Evolutionary conservation across 2,797 vertebrate species (phyloP), one percentile per base, ranked within the genome.

Genomic region (Rhinella marina): DNA sequence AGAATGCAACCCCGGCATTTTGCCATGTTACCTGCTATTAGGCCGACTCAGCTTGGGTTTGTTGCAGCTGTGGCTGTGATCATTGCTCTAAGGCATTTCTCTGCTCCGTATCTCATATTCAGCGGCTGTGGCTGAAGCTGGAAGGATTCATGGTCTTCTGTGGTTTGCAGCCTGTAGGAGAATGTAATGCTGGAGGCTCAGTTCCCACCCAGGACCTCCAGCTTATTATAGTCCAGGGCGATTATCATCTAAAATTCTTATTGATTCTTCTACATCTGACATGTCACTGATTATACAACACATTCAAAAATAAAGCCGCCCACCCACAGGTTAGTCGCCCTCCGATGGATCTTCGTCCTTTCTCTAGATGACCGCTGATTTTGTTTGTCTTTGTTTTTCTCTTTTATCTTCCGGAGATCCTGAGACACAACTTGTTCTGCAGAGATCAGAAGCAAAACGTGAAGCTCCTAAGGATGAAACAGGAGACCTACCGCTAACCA

Each of bases 111-210:
- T 85, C 21, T 56, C 77, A 62, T 54, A 61, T 85, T 41, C 83
- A 2, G 23, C 3, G 32, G n/a, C 41, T 13, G 19, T 56, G 56
- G 23, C 12, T 41, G 68, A 23, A 12, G 87, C 87, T 29, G 57
- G 76, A 57, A 76, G 78, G 59, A 70, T 76, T 81, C 17, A 21
- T 29, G 62, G 32, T 64, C 23, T 32, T 25, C 11, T 19, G n/a
- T 72, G 86, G 56, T 68, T 78, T 75, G 59, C 66, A 84, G 79
- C 73, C 66, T 62, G 77, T 57, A 85, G 83, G 82, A 29, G 77
- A 25, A 76, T 19, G 56, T 21, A 59, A 64, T 25, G 56, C 82
- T 68, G 25, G 64, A 62, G 29, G 77, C 82, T 19, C 50, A 66
- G 12, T 7, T 29, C n/a, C 85, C 23, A n/a, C 41, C 27, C 23